Evolutionary conservation across 2,113 vertebrate genomes (phyloP).

Genomic region (Ailuropoda melanoleuca): DNA sequence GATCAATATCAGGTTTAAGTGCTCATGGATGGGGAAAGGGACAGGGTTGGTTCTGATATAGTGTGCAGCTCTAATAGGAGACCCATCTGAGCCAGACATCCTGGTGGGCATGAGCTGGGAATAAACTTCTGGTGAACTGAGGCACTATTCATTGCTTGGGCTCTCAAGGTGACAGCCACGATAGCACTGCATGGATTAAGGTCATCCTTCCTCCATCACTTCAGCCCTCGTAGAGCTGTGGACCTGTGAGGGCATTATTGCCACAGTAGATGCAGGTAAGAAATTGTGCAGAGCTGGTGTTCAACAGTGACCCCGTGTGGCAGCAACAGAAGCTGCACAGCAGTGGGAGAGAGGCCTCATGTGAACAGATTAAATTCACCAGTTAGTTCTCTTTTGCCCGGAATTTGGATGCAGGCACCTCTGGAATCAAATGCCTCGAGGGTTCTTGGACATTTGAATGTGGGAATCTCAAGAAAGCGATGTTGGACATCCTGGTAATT

Average conservation of each 20-base stretch:
- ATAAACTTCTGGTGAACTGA: not conserved
- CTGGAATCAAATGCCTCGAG: not conserved
- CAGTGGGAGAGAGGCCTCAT: not conserved
- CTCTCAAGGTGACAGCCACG: not conserved
- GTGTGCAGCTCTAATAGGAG: accelerated
- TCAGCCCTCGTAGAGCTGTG: not conserved
- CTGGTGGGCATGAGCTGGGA: not conserved
- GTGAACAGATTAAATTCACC: not conserved
- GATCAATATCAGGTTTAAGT: not conserved
- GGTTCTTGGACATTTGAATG: not conserved
- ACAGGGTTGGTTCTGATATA: not conserved
- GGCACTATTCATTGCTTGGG: not conserved
- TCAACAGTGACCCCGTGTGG: not conserved
- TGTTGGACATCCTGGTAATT: not conserved
- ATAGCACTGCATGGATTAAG: too few species aligned
- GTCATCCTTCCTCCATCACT: not conserved
- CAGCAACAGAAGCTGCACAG: not conserved
- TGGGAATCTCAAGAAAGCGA: not conserved
- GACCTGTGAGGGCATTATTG: not conserved
- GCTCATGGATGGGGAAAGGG: not conserved
- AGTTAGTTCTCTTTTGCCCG: not conserved
- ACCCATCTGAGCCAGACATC: not conserved
- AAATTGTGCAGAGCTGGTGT: not conserved
- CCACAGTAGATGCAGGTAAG: not conserved
- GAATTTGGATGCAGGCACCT: not conserved